Percentiles rank a stretch among this genome's conserved stretches.
Conservation (phyloP, 1,140 invertebrate species). For the Brachionus rotundiformis region DNA sequence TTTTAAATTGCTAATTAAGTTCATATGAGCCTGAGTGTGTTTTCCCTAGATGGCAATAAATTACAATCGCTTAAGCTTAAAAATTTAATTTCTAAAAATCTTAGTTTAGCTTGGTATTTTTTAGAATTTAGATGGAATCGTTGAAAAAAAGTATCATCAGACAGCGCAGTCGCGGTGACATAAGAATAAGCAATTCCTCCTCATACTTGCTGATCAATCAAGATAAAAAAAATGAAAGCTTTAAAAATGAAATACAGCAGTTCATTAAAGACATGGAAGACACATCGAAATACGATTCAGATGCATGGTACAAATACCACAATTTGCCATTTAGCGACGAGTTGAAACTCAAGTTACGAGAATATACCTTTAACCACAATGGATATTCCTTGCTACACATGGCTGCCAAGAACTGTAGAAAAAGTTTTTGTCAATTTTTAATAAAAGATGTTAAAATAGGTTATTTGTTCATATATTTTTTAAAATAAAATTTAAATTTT, state of each 20-base stretch:
- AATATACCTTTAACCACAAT: neutral
- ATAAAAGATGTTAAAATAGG: slow-evolving; percentile 36
- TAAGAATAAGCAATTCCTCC: neutral
- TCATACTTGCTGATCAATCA: neutral
- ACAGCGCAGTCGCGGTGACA: neutral
- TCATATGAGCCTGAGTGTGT: neutral
- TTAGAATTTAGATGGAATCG: neutral
- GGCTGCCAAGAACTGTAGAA: slow-evolving; percentile 39
- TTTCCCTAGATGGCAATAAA: neutral
- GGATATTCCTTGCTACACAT: slow-evolving; percentile 2
- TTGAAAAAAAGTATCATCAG: slow-evolving; percentile 29
- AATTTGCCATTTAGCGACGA: neutral
- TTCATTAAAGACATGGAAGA: slow-evolving; percentile 36
- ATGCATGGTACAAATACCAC: neutral
- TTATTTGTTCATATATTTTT: too few species aligned
- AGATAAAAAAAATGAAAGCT: neutral
- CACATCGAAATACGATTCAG: neutral
- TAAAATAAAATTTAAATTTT: neutral
- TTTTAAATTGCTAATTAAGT: slow-evolving; percentile 5
- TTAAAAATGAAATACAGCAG: slow-evolving; percentile 31
- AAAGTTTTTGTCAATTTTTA: slow-evolving; percentile 37
- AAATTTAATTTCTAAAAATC: neutral
- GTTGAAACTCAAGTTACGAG: neutral
- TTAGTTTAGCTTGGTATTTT: neutral
- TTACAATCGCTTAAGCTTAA: neutral